Evolutionary conservation across 2,888 invertebrate species (phyloP).

Genomic region (Zaprionus obscuricornis): DNA sequence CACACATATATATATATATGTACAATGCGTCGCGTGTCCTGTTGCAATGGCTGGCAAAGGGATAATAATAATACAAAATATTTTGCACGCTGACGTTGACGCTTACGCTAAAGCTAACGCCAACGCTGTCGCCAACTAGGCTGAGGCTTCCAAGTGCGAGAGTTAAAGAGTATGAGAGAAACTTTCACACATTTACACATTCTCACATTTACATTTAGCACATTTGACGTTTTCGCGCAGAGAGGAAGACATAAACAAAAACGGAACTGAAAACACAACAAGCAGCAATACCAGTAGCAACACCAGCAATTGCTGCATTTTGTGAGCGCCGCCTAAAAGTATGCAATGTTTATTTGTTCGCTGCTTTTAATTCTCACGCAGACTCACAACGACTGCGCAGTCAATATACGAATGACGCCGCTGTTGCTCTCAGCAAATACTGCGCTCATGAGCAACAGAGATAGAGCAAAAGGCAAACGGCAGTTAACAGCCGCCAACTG

Average conservation of each 20-base stretch:
- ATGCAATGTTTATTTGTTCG: constrained; percentile 67
- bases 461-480: neutral
- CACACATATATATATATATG: neutral
- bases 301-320: constrained; percentile 37
- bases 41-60: constrained; percentile 58
- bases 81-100: constrained; percentile 48
- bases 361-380: neutral
- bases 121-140: constrained; percentile 25
- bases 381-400: constrained; percentile 59
- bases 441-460: neutral
- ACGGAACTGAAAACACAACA: too few relatives aligned
- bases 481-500: neutral
- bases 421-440: neutral
- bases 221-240: too few relatives aligned
- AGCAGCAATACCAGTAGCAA: too few relatives aligned
- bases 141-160: constrained; percentile 13
- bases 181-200: neutral
- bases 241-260: neutral
- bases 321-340: constrained; percentile 49
- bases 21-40: constrained; percentile 48
- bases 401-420: constrained; percentile 5
- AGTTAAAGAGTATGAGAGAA: neutral
- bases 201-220: too few relatives aligned
- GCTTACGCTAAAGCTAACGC: neutral
- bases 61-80: constrained; percentile 58